Evolutionary conservation across 1,140 invertebrate genomes (phyloP).

Genomic region (Philotrypesis tridentata): DNA sequence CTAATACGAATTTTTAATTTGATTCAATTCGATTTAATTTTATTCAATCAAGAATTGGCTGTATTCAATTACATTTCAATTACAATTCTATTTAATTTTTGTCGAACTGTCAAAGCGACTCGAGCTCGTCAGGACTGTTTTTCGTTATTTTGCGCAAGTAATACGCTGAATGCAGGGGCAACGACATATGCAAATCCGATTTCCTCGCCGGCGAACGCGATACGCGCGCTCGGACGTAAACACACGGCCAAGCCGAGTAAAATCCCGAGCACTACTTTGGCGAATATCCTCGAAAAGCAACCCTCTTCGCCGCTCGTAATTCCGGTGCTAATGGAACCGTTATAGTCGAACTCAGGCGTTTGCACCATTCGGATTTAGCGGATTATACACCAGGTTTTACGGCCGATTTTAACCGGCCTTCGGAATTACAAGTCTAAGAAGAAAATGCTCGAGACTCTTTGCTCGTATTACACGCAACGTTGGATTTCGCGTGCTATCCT

Average conservation of each 20-base stretch:
- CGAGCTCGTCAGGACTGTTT: no score
- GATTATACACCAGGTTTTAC: constrained; percentile 12
- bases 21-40: no score
- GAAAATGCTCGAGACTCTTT: background rate
- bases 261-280: background rate
- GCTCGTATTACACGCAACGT: background rate
- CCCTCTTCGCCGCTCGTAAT: background rate
- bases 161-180: background rate
- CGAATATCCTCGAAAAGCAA: background rate
- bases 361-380: background rate
- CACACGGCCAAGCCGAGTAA: background rate
- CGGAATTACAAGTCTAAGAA: background rate
- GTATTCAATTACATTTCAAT: no score
- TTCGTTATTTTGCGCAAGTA: no score
- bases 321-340: background rate
- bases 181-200: background rate
- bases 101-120: no score
- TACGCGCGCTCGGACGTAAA: background rate
- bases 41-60: no score
- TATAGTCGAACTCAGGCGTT: background rate
- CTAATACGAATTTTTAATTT: no score
- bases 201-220: background rate
- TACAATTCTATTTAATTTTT: no score
- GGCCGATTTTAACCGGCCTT: background rate
- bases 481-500: background rate